phyloP scores from a whole-genome alignment of 2,113 vertebrate genomes.

The Otus sunia region DNA sequence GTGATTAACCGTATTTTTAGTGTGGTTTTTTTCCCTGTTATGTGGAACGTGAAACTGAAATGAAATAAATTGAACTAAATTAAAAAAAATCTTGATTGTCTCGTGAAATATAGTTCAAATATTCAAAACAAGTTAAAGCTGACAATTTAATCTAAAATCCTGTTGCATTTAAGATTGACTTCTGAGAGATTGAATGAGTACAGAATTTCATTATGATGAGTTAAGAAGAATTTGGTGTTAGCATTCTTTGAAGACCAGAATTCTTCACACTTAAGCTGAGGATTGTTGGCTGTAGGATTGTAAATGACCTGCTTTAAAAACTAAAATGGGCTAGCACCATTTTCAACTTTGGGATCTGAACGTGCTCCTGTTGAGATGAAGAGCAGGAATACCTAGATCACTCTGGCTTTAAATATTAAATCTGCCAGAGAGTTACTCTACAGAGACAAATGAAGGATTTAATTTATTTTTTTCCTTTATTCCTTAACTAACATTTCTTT shows the following conservation, averaged over 20 bases:
- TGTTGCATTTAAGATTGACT: background rate
- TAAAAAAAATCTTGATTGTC: accelerated
- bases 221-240: background rate
- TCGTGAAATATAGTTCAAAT: background rate
- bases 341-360: background rate
- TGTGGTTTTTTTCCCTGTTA: background rate
- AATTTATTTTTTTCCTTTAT: accelerated
- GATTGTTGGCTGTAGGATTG: background rate
- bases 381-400: background rate
- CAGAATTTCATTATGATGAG: background rate
- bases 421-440: background rate
- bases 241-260: background rate
- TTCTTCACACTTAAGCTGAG: background rate
- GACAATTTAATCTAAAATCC: background rate
- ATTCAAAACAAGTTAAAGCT: background rate
- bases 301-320: background rate
- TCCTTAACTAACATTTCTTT: background rate
- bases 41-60: background rate
- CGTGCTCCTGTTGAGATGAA: background rate
- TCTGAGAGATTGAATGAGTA: background rate
- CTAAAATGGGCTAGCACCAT: background rate
- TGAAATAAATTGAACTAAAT: background rate
- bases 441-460: background rate
- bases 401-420: background rate
- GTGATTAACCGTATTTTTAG: background rate